Percentiles rank a stretch among this genome's conserved stretches.
Conservation (phyloP, 2,888 invertebrate genomes). For the Gnatocerus cornutus region DNA sequence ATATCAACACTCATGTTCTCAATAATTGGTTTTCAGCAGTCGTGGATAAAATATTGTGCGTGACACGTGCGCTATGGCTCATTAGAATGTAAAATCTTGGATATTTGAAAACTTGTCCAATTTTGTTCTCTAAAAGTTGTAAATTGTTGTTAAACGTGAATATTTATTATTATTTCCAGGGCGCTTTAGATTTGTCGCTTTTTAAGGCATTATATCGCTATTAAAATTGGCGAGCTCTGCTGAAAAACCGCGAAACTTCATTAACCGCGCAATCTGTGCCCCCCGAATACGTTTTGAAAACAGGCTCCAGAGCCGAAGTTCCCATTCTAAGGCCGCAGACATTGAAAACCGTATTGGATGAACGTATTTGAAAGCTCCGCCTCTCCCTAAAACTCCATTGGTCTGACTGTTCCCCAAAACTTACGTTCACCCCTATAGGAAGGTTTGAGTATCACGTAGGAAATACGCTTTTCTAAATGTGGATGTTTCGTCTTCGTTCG, state of each 20-base stretch:
- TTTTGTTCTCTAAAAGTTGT: too few species aligned
- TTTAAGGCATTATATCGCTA: not conserved
- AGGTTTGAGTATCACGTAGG: constrained; percentile 64
- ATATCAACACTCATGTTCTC: too few species aligned
- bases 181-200: too few species aligned
- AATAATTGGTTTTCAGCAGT: too few species aligned
- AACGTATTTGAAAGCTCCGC: constrained; percentile 71
- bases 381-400: constrained; percentile 69
- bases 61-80: too few species aligned
- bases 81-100: too few species aligned
- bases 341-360: constrained; percentile 72
- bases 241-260: constrained; percentile 37
- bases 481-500: constrained; percentile 56
- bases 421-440: constrained; percentile 71
- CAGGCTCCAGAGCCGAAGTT: constrained; percentile 36
- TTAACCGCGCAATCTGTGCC: constrained; percentile 44
- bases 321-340: constrained; percentile 64
- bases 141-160: too few species aligned
- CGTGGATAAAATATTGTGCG: too few species aligned
- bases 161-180: too few species aligned
- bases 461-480: constrained; percentile 66
- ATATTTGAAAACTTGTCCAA: too few species aligned
- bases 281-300: constrained; percentile 30
- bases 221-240: not conserved
- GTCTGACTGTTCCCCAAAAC: constrained; percentile 69